phyloP scores from a whole-genome alignment of 2,888 invertebrate species.

The Latheticus oryzae region DNA sequence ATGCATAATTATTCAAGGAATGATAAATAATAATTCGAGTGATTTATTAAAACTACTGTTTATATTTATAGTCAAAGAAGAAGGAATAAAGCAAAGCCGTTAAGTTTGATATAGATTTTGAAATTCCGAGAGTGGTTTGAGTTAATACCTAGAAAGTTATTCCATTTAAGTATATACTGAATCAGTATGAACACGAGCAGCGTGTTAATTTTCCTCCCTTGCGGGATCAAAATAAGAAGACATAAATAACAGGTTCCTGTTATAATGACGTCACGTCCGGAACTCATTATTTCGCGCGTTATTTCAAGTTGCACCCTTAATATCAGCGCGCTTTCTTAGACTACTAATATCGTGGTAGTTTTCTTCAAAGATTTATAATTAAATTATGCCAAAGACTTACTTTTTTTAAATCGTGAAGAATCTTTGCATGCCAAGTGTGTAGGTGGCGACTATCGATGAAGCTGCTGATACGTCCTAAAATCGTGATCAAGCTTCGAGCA shows the following conservation, averaged over 20 bases:
- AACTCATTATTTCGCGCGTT: slow-evolving; percentile 67
- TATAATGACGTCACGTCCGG: slow-evolving; percentile 68
- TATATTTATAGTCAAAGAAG: slow-evolving; percentile 24
- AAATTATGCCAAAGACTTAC: slow-evolving; percentile 18
- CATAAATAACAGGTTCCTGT: slow-evolving; percentile 66
- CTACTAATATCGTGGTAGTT: slow-evolving; percentile 59
- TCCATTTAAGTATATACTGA: slow-evolving; percentile 60
- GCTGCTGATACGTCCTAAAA: slow-evolving; percentile 45
- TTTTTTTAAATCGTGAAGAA: slow-evolving; percentile 3
- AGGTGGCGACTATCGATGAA: slow-evolving; percentile 41
- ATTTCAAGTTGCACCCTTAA: slow-evolving; percentile 66
- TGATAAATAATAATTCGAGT: slow-evolving; percentile 25
- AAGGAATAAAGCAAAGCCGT: slow-evolving; percentile 24
- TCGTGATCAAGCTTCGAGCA: slow-evolving; percentile 49
- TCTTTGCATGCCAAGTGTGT: slow-evolving; percentile 36
- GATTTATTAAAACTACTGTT: slow-evolving; percentile 36
- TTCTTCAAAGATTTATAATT: slow-evolving; percentile 25
- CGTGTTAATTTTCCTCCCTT: slow-evolving; percentile 64
- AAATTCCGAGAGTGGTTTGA: slow-evolving; percentile 45
- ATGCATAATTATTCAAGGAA: slow-evolving; percentile 38
- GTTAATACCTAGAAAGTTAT: slow-evolving; percentile 58
- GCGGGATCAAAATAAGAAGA: slow-evolving; percentile 65
- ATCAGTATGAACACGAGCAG: slow-evolving; percentile 58
- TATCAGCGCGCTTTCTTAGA: slow-evolving; percentile 61
- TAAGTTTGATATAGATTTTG: slow-evolving; percentile 40